Evolutionary conservation across 2,888 invertebrate genomes (phyloP).

Genomic region (Nemurella pictetii): DNA sequence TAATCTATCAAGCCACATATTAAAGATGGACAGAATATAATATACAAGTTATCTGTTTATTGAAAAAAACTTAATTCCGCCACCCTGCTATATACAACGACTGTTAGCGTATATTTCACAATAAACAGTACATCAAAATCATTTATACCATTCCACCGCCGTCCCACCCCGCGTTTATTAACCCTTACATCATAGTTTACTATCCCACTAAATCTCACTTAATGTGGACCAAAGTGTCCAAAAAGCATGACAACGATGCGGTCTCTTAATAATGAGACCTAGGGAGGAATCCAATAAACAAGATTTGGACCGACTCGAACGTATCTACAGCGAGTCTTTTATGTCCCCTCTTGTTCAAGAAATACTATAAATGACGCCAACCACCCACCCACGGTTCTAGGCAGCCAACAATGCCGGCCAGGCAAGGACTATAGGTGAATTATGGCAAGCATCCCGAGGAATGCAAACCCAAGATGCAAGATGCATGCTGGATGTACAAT

Average conservation of each 20-base stretch:
- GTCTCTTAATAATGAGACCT: neutral
- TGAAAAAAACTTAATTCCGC: neutral
- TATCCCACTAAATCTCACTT: constrained; percentile 11
- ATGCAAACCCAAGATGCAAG: constrained; percentile 30
- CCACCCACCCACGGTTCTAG: neutral
- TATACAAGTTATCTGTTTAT: neutral
- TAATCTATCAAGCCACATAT: neutral
- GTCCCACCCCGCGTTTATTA: neutral
- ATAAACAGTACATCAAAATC: neutral
- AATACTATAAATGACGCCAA: constrained; percentile 4
- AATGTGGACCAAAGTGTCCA: neutral
- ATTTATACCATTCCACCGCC: neutral
- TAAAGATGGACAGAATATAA: neutral
- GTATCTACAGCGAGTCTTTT: neutral
- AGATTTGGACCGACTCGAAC: constrained; percentile 25
- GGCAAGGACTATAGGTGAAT: constrained; percentile 41
- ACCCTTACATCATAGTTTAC: constrained; percentile 5
- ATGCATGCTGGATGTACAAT: neutral
- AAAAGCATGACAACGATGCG: constrained; percentile 2
- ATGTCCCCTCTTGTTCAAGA: constrained; percentile 2
- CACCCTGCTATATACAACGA: too few relatives aligned
- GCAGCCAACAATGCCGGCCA: constrained; percentile 9
- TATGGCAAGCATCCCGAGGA: constrained; percentile 39
- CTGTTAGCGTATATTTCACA: neutral
- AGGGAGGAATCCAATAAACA: constrained; percentile 42